Base-by-base conservation (phyloP, 2,888 invertebrate species). In the Apodemia hepburni region DNA sequence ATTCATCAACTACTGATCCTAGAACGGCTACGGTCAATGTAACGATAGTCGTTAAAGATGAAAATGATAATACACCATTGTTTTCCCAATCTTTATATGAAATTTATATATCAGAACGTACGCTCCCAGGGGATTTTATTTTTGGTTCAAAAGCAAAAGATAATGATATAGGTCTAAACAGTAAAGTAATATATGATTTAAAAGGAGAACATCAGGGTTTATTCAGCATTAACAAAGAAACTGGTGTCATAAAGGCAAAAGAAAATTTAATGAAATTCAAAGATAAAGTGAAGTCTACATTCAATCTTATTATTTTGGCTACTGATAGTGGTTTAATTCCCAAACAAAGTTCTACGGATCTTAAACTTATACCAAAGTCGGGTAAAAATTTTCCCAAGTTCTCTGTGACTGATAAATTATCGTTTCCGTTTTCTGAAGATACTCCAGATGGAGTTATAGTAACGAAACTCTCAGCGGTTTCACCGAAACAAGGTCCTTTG, bases 111-210 rank as follows among this genome's bases (percentile, higher is more conserved):
- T 95, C 97, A 0, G 97, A 98, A 77, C 94, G 95, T 38, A 97
- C 96, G 0, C 91, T 93, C 67, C 89, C 93, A 61, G 97, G 96
- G 78, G 94, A 97, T 74, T 98, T 98, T 86, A 96, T 98, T 29
- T 96, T 97, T 78, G 98, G 98, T 9, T 97, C 97, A 0, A 96
- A 95, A 80, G 98, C 98, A 0, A 92, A 93, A 7, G 98, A 98
- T 81, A 93, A 93, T 65, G 98, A 98, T 81, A 93, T 95, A 63
- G 97, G 96, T 0, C 85, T 92, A 0, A 98, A 98, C 80, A 96
- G 97, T 62, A 94, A 94, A 76, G 95, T 98, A 62, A 84, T 93
- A 0, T 98, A 98, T 81, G 94, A 93, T 61, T 88, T 98, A 7
- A 93, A 93, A 66, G 97, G 97, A 0, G 94, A 95, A 74, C 96